Evolutionary conservation across 2,888 invertebrate species (phyloP).

Genomic region (Calliphora vomitoria): DNA sequence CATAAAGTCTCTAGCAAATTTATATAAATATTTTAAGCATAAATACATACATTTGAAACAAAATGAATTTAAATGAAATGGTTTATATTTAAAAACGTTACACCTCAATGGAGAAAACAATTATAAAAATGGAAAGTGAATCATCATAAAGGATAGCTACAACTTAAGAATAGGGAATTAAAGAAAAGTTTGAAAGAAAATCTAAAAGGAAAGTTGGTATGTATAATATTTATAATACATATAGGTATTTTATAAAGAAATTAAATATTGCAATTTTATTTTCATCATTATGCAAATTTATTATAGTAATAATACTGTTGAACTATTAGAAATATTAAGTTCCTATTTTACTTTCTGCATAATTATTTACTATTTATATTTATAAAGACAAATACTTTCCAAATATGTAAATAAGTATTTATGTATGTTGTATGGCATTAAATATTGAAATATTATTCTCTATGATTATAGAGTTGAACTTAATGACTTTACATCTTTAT

Average conservation of each 20-base stretch:
- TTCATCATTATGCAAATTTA: not conserved
- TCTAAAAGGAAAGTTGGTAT: not conserved
- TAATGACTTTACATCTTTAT: slow-evolving; percentile 28
- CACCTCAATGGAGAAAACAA: slow-evolving; percentile 27
- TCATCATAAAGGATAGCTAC: not conserved
- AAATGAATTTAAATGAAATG: slow-evolving; percentile 23
- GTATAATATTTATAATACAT: too few species aligned
- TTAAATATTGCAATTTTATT: too few species aligned
- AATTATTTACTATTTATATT: too few species aligned
- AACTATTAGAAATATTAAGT: not conserved
- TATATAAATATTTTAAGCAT: not conserved
- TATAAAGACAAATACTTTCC: too few species aligned
- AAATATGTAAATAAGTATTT: not conserved
- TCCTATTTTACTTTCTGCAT: not conserved
- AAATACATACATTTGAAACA: not conserved
- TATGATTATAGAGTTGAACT: slow-evolving; percentile 14
- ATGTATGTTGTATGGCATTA: not conserved
- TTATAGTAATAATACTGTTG: not conserved
- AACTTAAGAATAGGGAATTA: not conserved
- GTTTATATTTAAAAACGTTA: not conserved
- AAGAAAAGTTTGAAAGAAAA: not conserved
- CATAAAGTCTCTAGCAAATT: not conserved
- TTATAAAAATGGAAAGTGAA: not conserved
- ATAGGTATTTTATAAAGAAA: too few species aligned
- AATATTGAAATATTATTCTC: not conserved